Conservation (phyloP, 2,888 invertebrate species). For the Drosophila rubida region DNA sequence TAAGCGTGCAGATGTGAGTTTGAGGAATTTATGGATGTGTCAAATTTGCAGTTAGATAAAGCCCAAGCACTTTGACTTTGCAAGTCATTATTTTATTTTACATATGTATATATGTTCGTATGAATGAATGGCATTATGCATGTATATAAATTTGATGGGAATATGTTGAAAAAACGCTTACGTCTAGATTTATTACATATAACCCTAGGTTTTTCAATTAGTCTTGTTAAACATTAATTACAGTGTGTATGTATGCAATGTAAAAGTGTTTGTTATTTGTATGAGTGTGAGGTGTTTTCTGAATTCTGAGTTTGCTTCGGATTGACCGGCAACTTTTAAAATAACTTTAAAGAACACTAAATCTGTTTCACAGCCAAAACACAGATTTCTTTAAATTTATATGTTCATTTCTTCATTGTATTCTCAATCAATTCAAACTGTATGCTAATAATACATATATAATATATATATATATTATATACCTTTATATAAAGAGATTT, state of each 20-base stretch:
- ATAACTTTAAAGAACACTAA: constrained; percentile 72
- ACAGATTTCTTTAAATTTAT: constrained; percentile 79
- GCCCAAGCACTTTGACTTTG: constrained; percentile 58
- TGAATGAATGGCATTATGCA: constrained; percentile 12
- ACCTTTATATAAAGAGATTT: background rate
- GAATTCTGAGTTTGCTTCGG: constrained; percentile 24
- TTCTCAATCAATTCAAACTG: constrained; percentile 9
- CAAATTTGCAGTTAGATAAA: constrained; percentile 37
- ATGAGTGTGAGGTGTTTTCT: constrained; percentile 19
- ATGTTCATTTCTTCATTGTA: constrained; percentile 40
- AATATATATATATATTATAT: background rate
- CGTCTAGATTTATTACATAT: constrained; percentile 39
- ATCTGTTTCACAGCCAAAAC: constrained; percentile 85
- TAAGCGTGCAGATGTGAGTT: constrained; percentile 16
- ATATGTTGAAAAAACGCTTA: constrained; percentile 65
- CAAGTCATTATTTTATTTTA: constrained; percentile 65
- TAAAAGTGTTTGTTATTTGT: constrained; percentile 21
- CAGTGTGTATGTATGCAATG: constrained; percentile 32
- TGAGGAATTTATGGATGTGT: background rate
- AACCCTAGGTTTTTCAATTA: constrained; percentile 37
- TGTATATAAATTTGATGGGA: constrained; percentile 55
- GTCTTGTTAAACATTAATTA: constrained; percentile 72
- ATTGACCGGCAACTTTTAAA: constrained; percentile 43
- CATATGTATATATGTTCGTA: constrained; percentile 36
- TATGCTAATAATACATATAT: constrained; percentile 16